Conservation (phyloP, 2,113 vertebrate genomes). For the Ursus arctos region DNA sequence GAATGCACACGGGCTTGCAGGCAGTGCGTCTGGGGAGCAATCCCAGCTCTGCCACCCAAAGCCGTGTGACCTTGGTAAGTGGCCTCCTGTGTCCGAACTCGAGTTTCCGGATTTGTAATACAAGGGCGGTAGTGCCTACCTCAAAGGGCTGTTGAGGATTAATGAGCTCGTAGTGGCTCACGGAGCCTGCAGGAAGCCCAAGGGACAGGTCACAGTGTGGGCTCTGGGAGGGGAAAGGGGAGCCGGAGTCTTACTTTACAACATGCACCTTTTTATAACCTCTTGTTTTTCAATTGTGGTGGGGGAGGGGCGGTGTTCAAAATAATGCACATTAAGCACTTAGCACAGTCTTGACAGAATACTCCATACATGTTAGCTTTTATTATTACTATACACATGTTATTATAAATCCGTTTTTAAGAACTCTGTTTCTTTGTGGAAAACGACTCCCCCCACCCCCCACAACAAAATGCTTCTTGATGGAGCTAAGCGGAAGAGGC, state of each 20-base stretch:
- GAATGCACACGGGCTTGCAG: neutral
- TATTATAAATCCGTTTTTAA: neutral
- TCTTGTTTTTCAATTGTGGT: neutral
- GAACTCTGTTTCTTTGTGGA: neutral
- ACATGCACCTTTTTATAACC: neutral
- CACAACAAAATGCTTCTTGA: neutral
- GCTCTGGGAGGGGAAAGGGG: neutral
- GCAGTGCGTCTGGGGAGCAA: no score
- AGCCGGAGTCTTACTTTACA: neutral
- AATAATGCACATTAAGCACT: neutral
- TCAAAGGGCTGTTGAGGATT: neutral
- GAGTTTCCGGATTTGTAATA: neutral
- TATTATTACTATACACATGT: neutral
- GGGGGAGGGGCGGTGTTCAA: neutral
- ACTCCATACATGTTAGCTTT: neutral
- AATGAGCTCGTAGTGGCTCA: neutral
- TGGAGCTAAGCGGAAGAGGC: neutral
- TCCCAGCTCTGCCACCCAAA: neutral
- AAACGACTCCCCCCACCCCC: neutral
- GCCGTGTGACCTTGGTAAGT: neutral
- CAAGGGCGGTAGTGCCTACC: neutral
- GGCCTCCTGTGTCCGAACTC: constrained; percentile 15
- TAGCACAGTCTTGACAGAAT: neutral
- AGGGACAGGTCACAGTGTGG: neutral
- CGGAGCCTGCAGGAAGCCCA: neutral